Base-by-base conservation (phyloP, 92 coral and sea anemone genomes). In the Epizoanthus stellaris region DNA sequence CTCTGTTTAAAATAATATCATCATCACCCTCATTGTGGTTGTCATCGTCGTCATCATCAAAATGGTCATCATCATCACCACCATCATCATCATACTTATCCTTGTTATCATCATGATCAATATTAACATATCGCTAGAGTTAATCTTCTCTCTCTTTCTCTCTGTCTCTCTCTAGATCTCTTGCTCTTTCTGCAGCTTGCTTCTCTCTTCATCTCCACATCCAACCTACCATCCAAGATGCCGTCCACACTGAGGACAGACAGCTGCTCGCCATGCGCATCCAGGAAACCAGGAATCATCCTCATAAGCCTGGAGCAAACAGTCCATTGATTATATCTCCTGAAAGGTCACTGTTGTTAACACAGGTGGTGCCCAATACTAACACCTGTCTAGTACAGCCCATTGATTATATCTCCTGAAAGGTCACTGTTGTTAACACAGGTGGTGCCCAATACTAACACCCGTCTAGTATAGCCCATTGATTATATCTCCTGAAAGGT, bases 221-320 rank as follows among this genome's bases (percentile, higher is more conserved):
- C 10, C 69, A 10, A 58, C 95, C 69, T 81, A 96, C 98, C 98
- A 96, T 83, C 99, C 99, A 75, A 96, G 85, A 66, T 96, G 99
- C 23, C 87, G 82, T 21, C 92, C 94, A 87, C 99, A 96, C 72
- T 92, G 98, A 14, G 99, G 97, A 49, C 99, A 96, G 12, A 87
- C 95, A 3, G 97, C 99, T 38, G 94, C 62, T 73, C 94, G 81
- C 99, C 99, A 96, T 20, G 97, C 92, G 82, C 70, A 94, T 3
- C 93, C 97, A 39, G 98, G 98, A 87, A 96, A 96, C 99, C 99
- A 96, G 5, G 97, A 94, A 73, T 89, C 91, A 76, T 96, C 95
- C 47, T 75, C 84, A 76, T 88, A 76, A 38, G 97, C 98, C 98
- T 96, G 42, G 11, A 77, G 45, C 19, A 11, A 62, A 30, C 15